Base-by-base conservation (phyloP, 2,797 vertebrate species). In the Enteromius mattozi region DNA sequence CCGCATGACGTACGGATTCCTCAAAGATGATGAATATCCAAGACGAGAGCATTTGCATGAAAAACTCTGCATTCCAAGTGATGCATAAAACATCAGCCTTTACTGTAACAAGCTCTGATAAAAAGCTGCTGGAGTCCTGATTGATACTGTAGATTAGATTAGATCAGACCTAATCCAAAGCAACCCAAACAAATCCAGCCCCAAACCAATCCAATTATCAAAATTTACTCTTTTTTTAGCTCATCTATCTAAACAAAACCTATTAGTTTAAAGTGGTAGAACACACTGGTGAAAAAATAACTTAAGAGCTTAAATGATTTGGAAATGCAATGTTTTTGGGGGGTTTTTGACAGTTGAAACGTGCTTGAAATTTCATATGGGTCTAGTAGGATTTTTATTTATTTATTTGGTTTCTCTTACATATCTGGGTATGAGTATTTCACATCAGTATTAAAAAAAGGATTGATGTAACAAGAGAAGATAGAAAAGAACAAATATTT, bases 71-170 rank as follows among this genome's bases (percentile, higher is more conserved):
- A 63, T 13, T 30, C 88, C 86, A 91, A 91, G 87, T 74, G 87
- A 91, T 88, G 91, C 92, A 93, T 92, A 92, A 93, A 92, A 92
- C 93, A 92, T 91, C 88, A 90, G 90, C 91, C 92, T 91, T 94
- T 93, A 90, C 90, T 93, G 90, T 94, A 94, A 94, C 93, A 90
- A 93, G 92, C 65, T 69, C 84, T 88, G 86, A 91, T 94, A 70
- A 65, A 79, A 71, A 92, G 77, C n/a, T 27, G 4, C 4, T 3
- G 59, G 61, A 83, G 4, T 81, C 81, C 79, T 93, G 92, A 94
- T 92, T 92, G 91, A 94, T 94, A 92, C 80, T 42, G 76, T 88
- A 63, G 89, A 91, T 93, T 93, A 93, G 14, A 33, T 42, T 27
- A 27, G 27, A 27, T 27, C 81, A 33, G 87, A 84, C 90, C 91